These are phyloP conservation scores for Eupeodes corollae DNA, from an alignment of 1,140 invertebrate species.

Conservation along the genomic window DNA sequence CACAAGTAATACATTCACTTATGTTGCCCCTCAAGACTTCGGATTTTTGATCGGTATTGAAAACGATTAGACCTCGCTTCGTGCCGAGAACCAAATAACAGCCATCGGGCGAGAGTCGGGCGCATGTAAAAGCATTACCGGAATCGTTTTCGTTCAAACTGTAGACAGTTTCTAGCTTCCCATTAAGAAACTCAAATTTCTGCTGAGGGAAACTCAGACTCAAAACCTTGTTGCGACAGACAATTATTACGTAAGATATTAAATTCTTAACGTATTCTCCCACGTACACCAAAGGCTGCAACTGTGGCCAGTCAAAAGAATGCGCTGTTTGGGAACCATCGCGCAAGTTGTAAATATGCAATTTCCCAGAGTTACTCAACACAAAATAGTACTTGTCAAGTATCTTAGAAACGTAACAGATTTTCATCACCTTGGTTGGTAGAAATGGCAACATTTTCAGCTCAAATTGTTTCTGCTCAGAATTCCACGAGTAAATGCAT, in stretches of 20 bases:
- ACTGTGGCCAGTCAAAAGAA: slow-evolving; percentile 1
- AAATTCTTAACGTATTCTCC: slow-evolving; percentile 1
- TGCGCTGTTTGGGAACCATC: slow-evolving; percentile 2
- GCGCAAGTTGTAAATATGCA: not conserved
- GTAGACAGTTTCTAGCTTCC: slow-evolving; percentile 5
- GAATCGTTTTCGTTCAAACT: slow-evolving; percentile 1
- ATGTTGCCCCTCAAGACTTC: slow-evolving; percentile 22
- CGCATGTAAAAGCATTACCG: slow-evolving; percentile 17
- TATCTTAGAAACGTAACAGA: slow-evolving; percentile 4
- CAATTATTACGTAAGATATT: slow-evolving; percentile 11
- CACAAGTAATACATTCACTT: slow-evolving; percentile 25
- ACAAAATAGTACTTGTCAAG: slow-evolving; percentile 14
- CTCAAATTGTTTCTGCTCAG: not conserved
- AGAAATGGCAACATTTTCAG: not conserved
- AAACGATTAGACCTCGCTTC: slow-evolving; percentile 20
- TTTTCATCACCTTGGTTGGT: slow-evolving; percentile 1
- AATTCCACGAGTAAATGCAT: slow-evolving; percentile 1
- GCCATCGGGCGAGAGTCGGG: slow-evolving; percentile 15
- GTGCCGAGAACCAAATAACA: slow-evolving; percentile 28
- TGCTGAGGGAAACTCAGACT: not conserved
- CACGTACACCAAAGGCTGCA: slow-evolving; percentile 7
- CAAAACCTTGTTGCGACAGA: slow-evolving; percentile 11
- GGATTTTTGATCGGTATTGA: slow-evolving; percentile 12
- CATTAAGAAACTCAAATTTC: not conserved
- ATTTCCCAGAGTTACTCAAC: slow-evolving; percentile 4